Conservation (phyloP, 2,888 invertebrate species). For the Drosophila niveifrons region DNA sequence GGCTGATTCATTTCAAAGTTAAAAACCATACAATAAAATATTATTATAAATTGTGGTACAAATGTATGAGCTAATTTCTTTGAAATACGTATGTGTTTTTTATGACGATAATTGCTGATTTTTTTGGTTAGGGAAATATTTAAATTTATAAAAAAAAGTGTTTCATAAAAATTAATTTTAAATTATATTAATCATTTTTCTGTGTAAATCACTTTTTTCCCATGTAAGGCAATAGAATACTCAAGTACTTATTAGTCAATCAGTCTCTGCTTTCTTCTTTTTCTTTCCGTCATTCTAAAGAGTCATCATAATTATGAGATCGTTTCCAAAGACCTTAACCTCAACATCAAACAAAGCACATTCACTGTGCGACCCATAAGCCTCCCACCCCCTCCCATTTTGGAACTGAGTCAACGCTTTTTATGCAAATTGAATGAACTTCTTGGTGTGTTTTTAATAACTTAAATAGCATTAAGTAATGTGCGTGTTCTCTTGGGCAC, state of each 20-base stretch:
- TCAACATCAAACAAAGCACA: constrained; percentile 43
- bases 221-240: background rate
- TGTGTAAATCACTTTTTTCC: background rate
- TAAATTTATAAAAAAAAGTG: too few relatives aligned
- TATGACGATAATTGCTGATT: too few relatives aligned
- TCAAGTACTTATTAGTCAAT: background rate
- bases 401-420: constrained; percentile 36
- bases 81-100: too few relatives aligned
- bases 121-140: too few relatives aligned
- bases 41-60: too few relatives aligned
- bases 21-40: too few relatives aligned
- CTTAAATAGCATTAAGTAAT: constrained; percentile 44
- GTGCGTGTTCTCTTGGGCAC: constrained; percentile 39
- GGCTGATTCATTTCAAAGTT: too few relatives aligned
- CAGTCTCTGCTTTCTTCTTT: background rate
- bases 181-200: too few relatives aligned
- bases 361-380: constrained; percentile 18
- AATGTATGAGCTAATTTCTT: too few relatives aligned
- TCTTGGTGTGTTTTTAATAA: constrained; percentile 38
- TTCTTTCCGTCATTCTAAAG: background rate
- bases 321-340: constrained; percentile 42
- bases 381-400: background rate
- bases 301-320: constrained; percentile 9
- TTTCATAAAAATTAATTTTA: too few relatives aligned
- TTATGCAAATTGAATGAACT: constrained; percentile 49